phyloP scores from a whole-genome alignment of 2,113 vertebrate genomes.

The Pachycephala philippinensis region DNA sequence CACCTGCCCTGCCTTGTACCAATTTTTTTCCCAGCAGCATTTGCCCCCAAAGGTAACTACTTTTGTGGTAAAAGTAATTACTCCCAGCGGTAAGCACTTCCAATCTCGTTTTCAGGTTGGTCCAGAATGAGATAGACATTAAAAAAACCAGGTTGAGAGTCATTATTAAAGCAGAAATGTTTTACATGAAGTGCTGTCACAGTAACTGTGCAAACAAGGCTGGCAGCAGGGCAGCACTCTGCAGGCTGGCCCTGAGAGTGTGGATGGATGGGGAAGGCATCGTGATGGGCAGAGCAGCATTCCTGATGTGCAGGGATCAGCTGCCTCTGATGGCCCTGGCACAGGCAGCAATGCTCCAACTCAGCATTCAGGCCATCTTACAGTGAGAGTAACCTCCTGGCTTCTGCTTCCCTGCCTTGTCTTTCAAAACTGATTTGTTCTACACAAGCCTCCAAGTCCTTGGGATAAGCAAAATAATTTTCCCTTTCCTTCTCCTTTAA shows the following conservation, averaged over 20 bases:
- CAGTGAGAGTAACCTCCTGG: not conserved
- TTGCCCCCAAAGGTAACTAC: not conserved
- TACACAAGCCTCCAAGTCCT: not conserved
- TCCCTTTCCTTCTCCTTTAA: not conserved
- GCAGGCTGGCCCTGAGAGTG: fast-evolving
- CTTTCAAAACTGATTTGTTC: not conserved
- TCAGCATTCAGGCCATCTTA: not conserved
- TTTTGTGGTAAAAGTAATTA: not conserved
- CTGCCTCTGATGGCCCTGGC: not conserved
- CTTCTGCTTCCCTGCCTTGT: not conserved
- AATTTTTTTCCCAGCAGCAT: not conserved
- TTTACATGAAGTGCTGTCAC: not conserved
- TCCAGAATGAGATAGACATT: not conserved
- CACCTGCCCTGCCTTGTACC: not conserved
- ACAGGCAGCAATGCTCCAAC: not conserved
- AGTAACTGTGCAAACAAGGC: not conserved
- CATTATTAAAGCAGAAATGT: not conserved
- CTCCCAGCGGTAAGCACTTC: not conserved
- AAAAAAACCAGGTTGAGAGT: not conserved
- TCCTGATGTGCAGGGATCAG: not conserved
- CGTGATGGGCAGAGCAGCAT: fast-evolving
- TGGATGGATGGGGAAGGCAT: not conserved
- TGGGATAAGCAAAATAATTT: not conserved
- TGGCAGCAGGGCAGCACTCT: not conserved
- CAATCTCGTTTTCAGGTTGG: not conserved